Evolutionary conservation across 2,113 vertebrate genomes (phyloP).

Genomic region (Anoura caudifer): DNA sequence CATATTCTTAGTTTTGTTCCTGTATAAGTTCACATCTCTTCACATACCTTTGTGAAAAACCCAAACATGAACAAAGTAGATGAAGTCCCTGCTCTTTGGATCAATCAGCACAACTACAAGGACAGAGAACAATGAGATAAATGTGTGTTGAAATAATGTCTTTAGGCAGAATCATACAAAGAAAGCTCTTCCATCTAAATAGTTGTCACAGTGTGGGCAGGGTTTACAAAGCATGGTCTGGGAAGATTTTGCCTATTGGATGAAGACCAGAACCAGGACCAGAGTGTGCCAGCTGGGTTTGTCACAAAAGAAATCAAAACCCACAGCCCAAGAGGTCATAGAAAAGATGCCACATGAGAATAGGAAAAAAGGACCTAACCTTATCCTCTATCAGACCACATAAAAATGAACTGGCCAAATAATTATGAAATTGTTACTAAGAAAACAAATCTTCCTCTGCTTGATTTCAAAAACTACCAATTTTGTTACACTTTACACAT

Average conservation of each 20-base stretch:
- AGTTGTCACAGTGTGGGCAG: neutral
- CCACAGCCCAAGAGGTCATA: neutral
- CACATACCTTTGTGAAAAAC: neutral
- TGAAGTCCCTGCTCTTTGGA: neutral
- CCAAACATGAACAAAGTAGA: neutral
- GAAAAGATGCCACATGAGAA: neutral
- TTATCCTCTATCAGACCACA: neutral
- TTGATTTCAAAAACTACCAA: neutral
- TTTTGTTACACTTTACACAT: no score
- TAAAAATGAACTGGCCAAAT: neutral
- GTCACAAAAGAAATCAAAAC: neutral
- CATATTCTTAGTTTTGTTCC: neutral
- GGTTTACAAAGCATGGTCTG: neutral
- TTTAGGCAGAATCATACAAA: neutral
- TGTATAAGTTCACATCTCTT: neutral
- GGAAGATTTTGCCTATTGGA: neutral
- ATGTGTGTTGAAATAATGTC: neutral
- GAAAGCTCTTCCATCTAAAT: neutral
- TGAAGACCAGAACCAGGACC: neutral
- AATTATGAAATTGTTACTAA: neutral
- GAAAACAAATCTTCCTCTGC: neutral
- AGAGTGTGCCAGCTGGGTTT: neutral
- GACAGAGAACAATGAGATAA: neutral
- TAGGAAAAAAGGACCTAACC: neutral
- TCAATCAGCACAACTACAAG: rapidly evolving